A percentile compares a stretch with the other conserved stretches of the same genome.
Evolutionary conservation across 2,113 vertebrate species (phyloP).

Genomic region (Onychorhynchus coronatus): DNA sequence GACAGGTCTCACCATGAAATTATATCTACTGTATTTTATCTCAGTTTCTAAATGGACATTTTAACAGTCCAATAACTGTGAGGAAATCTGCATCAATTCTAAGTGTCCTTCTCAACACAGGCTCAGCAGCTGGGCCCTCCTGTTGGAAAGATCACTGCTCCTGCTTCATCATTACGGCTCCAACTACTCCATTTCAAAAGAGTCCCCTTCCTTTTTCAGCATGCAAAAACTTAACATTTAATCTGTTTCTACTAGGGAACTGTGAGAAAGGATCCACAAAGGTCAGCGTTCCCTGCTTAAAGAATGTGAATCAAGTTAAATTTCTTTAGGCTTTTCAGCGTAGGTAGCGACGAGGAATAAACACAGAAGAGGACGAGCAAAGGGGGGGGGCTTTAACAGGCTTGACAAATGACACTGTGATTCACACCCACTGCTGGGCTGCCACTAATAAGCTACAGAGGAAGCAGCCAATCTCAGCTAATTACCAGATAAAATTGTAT

Average conservation of each 20-base stretch:
- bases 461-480: constrained; percentile 95
- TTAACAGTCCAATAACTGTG: background rate
- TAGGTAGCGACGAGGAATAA: constrained; percentile 64
- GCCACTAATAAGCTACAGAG: constrained; percentile 88
- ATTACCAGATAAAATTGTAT: constrained; percentile 95
- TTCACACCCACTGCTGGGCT: constrained; percentile 89
- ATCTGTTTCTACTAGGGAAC: constrained; percentile 41
- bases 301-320: constrained; percentile 22
- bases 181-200: constrained; percentile 50
- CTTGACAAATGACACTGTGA: constrained; percentile 84
- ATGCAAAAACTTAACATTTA: constrained; percentile 55
- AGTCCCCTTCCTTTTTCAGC: constrained; percentile 20
- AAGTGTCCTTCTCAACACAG: background rate
- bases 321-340: constrained; percentile 52
- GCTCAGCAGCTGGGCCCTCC: constrained; percentile 12
- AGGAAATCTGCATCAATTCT: constrained; percentile 52
- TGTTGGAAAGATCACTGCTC: constrained; percentile 44
- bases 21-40: constrained; percentile 43
- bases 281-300: constrained; percentile 27
- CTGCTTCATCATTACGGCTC: constrained; percentile 38
- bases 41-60: constrained; percentile 46
- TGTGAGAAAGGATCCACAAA: constrained; percentile 10
- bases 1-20: constrained; percentile 41
- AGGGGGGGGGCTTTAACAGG: constrained; percentile 69
- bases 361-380: constrained; percentile 61